Percentiles rank a stretch among this genome's conserved stretches.
Evolutionary conservation across 2,113 vertebrate species (phyloP).

Genomic region (Macquaria ambigua): DNA sequence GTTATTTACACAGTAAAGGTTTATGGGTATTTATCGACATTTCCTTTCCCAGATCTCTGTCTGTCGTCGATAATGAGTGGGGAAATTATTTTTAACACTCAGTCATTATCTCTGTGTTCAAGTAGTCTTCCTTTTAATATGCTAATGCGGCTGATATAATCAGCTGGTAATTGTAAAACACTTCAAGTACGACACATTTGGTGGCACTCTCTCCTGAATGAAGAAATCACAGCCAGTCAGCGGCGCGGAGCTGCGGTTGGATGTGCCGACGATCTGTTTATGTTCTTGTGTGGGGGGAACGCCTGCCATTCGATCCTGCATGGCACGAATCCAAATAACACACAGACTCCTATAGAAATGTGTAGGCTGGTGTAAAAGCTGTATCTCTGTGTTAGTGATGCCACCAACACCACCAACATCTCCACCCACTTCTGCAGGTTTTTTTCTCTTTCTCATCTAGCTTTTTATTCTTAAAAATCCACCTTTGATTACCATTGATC

Average conservation of each 20-base stretch:
- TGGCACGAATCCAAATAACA: conserved; percentile 42
- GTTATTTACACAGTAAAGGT: conserved; percentile 80
- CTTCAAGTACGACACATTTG: conserved; percentile 78
- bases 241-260: conserved; percentile 27
- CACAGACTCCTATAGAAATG: conserved; percentile 44
- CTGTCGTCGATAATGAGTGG: conserved; percentile 76
- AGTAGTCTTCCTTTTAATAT: conserved; percentile 83
- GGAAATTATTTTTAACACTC: conserved; percentile 80
- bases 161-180: conserved; percentile 82
- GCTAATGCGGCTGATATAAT: conserved; percentile 82
- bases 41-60: conserved; percentile 64
- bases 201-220: conserved; percentile 68
- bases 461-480: conserved; percentile 53
- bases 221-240: conserved; percentile 71
- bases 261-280: conserved; percentile 34
- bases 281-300: conserved; percentile 29
- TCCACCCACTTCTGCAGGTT: neutral
- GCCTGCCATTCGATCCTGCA: conserved; percentile 7
- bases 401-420: neutral
- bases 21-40: conserved; percentile 73
- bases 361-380: conserved; percentile 38
- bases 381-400: neutral
- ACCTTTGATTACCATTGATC: conserved; percentile 69
- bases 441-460: neutral
- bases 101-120: conserved; percentile 81